Evolutionary conservation across 2,797 vertebrate genomes (phyloP).

Genomic region (Hirundo rustica): DNA sequence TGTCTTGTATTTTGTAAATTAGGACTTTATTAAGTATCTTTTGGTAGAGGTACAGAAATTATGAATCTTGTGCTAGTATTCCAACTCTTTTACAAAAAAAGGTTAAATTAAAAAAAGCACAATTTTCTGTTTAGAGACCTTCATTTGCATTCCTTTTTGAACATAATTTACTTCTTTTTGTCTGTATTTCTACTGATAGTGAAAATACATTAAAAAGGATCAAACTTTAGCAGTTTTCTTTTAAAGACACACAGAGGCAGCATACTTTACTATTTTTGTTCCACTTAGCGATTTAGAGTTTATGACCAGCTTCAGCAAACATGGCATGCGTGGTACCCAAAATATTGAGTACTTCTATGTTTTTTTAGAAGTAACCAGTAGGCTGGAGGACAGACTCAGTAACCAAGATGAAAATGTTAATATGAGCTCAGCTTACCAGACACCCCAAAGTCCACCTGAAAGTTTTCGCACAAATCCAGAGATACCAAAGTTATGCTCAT

Average conservation of each 20-base stretch:
- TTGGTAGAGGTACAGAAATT: background rate
- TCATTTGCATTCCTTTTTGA: background rate
- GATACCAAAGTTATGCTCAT: background rate
- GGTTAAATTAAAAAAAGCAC: background rate
- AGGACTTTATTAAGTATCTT: background rate
- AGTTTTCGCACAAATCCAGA: background rate
- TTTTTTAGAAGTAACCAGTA: background rate
- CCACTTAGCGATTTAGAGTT: background rate
- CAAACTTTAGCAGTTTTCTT: background rate
- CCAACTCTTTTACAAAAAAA: background rate
- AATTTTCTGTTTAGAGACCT: background rate
- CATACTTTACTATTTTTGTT: background rate
- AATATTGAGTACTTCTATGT: background rate
- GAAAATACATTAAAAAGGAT: background rate
- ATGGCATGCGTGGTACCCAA: background rate
- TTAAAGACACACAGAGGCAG: background rate
- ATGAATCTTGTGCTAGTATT: background rate
- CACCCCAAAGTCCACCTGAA: background rate
- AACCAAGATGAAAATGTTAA: background rate
- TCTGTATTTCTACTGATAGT: background rate
- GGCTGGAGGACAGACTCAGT: background rate
- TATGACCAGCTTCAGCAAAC: background rate
- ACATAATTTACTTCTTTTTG: background rate
- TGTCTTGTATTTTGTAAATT: background rate
- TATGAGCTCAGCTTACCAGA: background rate